Evolutionary conservation across 2,888 invertebrate genomes (phyloP).

Genomic region (Corythucha ciliata): DNA sequence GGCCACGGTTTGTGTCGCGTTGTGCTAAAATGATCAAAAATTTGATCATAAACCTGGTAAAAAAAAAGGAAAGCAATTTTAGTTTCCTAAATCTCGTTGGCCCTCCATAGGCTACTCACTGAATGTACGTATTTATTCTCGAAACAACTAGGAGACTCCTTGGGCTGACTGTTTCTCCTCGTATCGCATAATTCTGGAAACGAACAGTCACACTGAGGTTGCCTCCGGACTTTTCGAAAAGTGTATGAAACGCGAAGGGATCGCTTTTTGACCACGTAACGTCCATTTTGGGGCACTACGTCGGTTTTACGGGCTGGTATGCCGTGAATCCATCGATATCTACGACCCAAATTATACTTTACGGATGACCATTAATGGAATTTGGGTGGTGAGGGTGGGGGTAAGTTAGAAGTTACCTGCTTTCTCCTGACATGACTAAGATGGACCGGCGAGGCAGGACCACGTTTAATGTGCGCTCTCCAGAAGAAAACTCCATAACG

Average conservation of each 20-base stretch:
- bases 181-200: slow-evolving; percentile 62
- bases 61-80: no score
- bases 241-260: slow-evolving; percentile 71
- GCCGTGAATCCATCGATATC: slow-evolving; percentile 77
- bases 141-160: no score
- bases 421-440: slow-evolving; percentile 68
- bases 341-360: slow-evolving; percentile 36
- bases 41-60: slow-evolving; percentile 83
- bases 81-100: no score
- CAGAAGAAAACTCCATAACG: slow-evolving; percentile 80
- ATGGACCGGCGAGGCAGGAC: slow-evolving; percentile 61
- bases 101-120: no score
- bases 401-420: no score
- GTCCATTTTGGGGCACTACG: slow-evolving; percentile 47
- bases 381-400: not conserved
- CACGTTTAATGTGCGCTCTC: slow-evolving; percentile 48
- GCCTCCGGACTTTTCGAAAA: slow-evolving; percentile 57
- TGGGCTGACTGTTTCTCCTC: no score
- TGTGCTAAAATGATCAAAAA: slow-evolving; percentile 87
- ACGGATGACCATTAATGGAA: not conserved
- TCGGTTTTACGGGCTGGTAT: slow-evolving; percentile 79
- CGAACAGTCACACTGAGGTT: slow-evolving; percentile 52
- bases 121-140: no score
- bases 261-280: slow-evolving; percentile 48
- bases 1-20: slow-evolving; percentile 95